Evolutionary conservation across 2,113 vertebrate species (phyloP).

Genomic region (Murina feae): DNA sequence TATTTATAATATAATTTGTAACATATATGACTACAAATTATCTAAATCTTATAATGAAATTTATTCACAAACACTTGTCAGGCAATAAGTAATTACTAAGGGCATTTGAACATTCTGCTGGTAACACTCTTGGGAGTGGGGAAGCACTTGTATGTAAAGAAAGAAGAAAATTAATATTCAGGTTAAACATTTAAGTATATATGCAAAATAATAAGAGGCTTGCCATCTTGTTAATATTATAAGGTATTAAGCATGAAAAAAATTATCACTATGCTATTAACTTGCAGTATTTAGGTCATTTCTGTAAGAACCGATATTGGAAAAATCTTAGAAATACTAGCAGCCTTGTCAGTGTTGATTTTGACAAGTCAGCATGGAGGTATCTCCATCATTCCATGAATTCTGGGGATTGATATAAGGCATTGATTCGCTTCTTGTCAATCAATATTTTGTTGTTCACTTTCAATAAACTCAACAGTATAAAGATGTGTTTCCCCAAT

Average conservation of each 20-base stretch:
- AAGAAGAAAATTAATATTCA: background rate
- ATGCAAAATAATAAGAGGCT: background rate
- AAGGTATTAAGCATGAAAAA: background rate
- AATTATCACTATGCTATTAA: background rate
- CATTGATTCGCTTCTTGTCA: background rate
- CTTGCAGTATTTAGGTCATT: background rate
- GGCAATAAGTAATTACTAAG: background rate
- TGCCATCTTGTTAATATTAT: background rate
- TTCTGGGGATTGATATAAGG: background rate
- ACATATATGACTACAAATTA: background rate
- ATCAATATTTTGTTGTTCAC: background rate
- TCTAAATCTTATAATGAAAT: background rate
- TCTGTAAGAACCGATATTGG: background rate
- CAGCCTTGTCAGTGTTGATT: background rate
- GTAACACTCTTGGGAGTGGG: background rate
- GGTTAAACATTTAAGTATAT: background rate
- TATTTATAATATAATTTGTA: background rate
- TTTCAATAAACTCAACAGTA: background rate
- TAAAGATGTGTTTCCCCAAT: background rate
- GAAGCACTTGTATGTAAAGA: background rate
- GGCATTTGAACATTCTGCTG: background rate
- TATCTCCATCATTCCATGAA: background rate
- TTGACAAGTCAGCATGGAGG: background rate
- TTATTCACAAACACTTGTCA: background rate
- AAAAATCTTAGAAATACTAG: background rate